Percentiles rank a stretch among this genome's conserved stretches.
Conservation (phyloP, 2,888 invertebrate genomes). For the Nematopogon swammerdamellus region DNA sequence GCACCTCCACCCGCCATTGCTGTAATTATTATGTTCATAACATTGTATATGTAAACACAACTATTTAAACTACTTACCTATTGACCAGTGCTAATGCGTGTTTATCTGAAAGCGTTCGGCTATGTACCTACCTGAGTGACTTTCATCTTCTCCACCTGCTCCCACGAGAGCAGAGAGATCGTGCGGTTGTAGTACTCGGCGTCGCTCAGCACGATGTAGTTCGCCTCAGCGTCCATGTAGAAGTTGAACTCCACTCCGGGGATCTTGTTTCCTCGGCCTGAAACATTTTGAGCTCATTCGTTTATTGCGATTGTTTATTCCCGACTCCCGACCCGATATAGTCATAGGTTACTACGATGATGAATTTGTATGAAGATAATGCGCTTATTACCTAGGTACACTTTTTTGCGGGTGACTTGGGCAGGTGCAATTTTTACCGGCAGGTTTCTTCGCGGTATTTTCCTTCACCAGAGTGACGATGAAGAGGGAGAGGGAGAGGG, state of each 20-base stretch:
- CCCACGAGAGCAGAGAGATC: constrained; percentile 67
- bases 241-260: constrained; percentile 76
- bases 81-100: too few relatives aligned
- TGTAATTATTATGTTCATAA: too few relatives aligned
- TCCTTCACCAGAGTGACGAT: too few relatives aligned
- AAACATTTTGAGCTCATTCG: constrained; percentile 9
- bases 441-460: too few relatives aligned
- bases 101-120: too few relatives aligned
- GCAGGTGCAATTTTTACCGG: too few relatives aligned
- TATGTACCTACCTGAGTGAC: constrained; percentile 26
- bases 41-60: too few relatives aligned
- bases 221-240: constrained; percentile 73
- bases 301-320: not conserved
- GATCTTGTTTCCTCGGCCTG: constrained; percentile 58
- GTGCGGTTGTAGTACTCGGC: constrained; percentile 37
- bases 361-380: too few relatives aligned
- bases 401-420: too few relatives aligned
- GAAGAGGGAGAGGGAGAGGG: too few relatives aligned
- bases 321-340: not conserved
- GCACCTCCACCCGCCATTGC: constrained; percentile 48
- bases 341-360: not conserved
- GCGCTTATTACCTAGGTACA: too few relatives aligned
- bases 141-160: constrained; percentile 46
- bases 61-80: too few relatives aligned
- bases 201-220: constrained; percentile 64